Evolutionary conservation across 2,797 vertebrate species (phyloP).

Genomic region (Enteromius anoplus): DNA sequence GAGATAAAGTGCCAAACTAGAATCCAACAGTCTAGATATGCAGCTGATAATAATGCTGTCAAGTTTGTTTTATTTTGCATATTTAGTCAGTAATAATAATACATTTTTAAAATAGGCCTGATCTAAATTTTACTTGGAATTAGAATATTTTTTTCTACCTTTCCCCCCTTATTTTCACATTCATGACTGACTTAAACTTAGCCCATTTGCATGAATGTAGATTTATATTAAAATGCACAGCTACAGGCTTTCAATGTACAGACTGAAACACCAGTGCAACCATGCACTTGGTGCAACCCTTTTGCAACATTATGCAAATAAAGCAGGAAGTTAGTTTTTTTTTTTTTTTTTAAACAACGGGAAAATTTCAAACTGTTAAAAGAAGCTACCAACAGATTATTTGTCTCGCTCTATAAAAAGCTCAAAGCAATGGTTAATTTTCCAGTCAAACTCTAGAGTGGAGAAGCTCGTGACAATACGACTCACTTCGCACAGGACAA

Average conservation of each 20-base stretch:
- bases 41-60: neutral
- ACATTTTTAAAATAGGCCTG: neutral
- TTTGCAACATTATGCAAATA: conserved; percentile 35
- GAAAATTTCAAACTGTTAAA: conserved; percentile 13
- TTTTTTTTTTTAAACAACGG: neutral
- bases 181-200: neutral
- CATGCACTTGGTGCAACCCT: too few relatives aligned
- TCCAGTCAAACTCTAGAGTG: neutral
- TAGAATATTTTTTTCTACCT: neutral
- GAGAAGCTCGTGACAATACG: neutral
- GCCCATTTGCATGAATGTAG: neutral
- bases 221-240: neutral
- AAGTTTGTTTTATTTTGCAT: neutral
- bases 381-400: neutral
- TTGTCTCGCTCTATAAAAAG: neutral
- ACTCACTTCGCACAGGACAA: conserved; percentile 94
- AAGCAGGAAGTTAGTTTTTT: conserved; percentile 10
- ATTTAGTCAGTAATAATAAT: neutral
- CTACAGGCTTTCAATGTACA: neutral
- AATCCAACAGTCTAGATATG: neutral
- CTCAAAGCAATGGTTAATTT: neutral
- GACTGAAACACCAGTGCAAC: neutral
- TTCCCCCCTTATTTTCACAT: too few relatives aligned
- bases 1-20: neutral
- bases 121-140: neutral